phyloP scores from a whole-genome alignment of 2,797 vertebrate genomes.

The Perodicticus potto region DNA sequence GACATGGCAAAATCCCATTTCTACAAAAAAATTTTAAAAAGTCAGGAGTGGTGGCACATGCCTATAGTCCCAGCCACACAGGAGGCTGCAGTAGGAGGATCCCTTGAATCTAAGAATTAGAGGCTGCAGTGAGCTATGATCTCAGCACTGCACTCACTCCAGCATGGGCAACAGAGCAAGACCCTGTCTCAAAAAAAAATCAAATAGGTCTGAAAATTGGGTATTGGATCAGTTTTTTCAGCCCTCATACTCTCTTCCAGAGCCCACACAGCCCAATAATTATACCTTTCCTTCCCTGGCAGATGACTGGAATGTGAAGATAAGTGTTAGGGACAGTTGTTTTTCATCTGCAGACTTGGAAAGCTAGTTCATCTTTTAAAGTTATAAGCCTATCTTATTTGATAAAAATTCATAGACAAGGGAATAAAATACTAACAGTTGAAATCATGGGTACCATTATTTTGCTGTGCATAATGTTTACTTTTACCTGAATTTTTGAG shows the following conservation, averaged over 20 bases:
- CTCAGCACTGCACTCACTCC: neutral
- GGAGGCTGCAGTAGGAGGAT: neutral
- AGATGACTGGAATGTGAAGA: neutral
- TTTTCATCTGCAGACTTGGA: constrained; percentile 5
- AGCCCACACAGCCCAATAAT: neutral
- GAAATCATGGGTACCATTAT: neutral
- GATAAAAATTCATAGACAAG: neutral
- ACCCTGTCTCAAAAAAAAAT: neutral
- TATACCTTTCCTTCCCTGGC: neutral
- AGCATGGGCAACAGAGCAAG: neutral
- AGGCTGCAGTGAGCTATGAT: neutral
- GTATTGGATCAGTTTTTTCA: neutral
- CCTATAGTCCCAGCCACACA: neutral
- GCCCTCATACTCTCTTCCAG: neutral
- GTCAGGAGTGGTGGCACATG: neutral
- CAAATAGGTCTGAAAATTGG: neutral
- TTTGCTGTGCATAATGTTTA: too few relatives aligned
- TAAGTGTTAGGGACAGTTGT: neutral
- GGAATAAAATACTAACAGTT: neutral
- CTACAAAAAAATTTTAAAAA: neutral
- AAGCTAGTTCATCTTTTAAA: constrained; percentile 25
- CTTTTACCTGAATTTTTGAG: too few relatives aligned
- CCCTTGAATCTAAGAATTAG: neutral
- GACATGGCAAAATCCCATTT: neutral
- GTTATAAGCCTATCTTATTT: neutral